These are phyloP conservation scores for Harpagifer antarcticus DNA, from an alignment of 2,797 vertebrate species.

Conservation along the genomic window DNA sequence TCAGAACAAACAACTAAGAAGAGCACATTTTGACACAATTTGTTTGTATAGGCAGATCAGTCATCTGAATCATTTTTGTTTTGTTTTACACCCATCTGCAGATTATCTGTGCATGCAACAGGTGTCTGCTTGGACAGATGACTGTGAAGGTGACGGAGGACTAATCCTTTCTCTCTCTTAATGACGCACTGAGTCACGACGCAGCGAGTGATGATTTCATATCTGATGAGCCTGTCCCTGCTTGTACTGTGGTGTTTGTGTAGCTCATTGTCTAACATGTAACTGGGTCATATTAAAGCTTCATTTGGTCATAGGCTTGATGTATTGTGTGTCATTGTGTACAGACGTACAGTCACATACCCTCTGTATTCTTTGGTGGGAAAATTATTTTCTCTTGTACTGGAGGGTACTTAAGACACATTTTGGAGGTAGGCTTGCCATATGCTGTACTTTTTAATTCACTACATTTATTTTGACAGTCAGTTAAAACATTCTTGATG, in stretches of 20 bases:
- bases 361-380: background rate
- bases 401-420: no score
- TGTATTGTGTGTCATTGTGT: background rate
- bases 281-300: background rate
- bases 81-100: background rate
- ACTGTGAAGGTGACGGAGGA: background rate
- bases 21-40: background rate
- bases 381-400: no score
- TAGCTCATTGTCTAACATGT: background rate
- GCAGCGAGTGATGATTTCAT: conserved; percentile 6
- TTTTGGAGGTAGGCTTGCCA: no score
- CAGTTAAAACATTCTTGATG: no score
- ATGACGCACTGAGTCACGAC: conserved; percentile 23
- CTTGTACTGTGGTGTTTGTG: background rate
- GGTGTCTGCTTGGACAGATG: background rate
- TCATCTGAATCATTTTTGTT: background rate
- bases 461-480: background rate
- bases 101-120: background rate
- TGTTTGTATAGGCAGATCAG: no score
- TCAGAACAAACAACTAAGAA: background rate
- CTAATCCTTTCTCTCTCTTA: conserved; percentile 26
- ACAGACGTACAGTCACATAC: background rate
- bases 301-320: background rate
- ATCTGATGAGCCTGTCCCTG: conserved; percentile 1
- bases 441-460: background rate